Evolutionary conservation across 2,888 invertebrate genomes (phyloP), one percentile per base, ranked within the genome.

Genomic region (Mycalesis mineus): DNA sequence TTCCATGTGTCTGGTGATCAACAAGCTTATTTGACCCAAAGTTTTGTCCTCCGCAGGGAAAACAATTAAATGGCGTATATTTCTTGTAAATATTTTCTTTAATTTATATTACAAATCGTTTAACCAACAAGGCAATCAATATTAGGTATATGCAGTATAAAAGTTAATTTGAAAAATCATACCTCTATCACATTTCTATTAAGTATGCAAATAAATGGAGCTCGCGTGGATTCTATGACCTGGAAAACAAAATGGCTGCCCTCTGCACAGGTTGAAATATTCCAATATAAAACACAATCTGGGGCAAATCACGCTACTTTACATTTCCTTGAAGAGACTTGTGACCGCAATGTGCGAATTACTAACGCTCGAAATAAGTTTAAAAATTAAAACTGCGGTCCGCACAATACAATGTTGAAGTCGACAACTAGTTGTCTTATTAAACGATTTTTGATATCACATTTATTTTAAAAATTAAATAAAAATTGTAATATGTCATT

Each of bases 251-350:
- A 71, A 68, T 68, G 65, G 64, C 63, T 62, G 62, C 64, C 62
- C 60, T 60, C 70, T 66, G 67, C 69, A 68, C 41, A 44, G 65
- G 68, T 65, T 71, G 68, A 72, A 74, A 73, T 73, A 72, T 70
- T 68, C 67, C 71, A 78, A 83, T 82, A 77, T 80, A 72, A 82
- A 73, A 67, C 80, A 73, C 73, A 74, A 75, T 78, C 75, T 51
- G 54, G 40, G 45, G 28, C 61, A 66, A 71, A 65, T 68, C 67
- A 68, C 66, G 63, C 67, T 63, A 68, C 59, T 67, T 63, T 59
- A 63, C 57, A 48, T 65, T 62, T 59, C 49, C 60, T 59, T 47
- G 31, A 45, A 54, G 60, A 44, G 45, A 33, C 11, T 58, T 57
- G 40, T 61, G 48, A 51, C 55, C 44, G 53, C 29, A 29, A 29